Conservation (phyloP, 30 jellyfish, hydroid and myxozoan genomes). For the Haliclystus octoradiatus region DNA sequence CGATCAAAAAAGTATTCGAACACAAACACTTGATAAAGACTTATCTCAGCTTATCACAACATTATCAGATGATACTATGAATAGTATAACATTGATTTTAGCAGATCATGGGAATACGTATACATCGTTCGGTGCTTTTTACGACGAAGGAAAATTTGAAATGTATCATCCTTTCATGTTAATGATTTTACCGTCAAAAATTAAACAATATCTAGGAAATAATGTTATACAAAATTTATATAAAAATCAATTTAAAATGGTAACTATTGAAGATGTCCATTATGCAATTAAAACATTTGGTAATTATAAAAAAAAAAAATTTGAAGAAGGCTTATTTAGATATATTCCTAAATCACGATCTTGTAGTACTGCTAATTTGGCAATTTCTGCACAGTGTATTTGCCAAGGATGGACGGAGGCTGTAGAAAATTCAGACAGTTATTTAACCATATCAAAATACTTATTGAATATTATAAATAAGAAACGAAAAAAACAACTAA, state of each 20-base stretch:
- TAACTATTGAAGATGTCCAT: slow-evolving; percentile 66
- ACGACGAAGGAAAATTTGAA: slow-evolving; percentile 78
- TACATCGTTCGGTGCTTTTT: slow-evolving; percentile 41
- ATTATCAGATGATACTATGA: slow-evolving; percentile 21
- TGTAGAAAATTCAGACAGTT: slow-evolving; percentile 44
- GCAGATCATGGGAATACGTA: slow-evolving; percentile 96
- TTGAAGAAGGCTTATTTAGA: no score
- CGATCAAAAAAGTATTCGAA: slow-evolving; percentile 66
- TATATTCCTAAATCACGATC: no score
- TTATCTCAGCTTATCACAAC: slow-evolving; percentile 30
- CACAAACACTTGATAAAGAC: slow-evolving; percentile 63
- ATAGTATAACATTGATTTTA: slow-evolving; percentile 60
- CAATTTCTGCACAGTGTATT: slow-evolving; percentile 64
- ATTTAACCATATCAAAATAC: no score
- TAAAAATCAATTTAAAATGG: slow-evolving; percentile 45
- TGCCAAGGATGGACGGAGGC: slow-evolving; percentile 79
- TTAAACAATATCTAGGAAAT: slow-evolving; percentile 34
- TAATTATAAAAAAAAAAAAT: no score
- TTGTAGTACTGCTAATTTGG: slow-evolving; percentile 53
- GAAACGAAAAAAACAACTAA: no score
- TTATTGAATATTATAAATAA: no score
- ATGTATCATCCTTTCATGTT: slow-evolving; percentile 81
- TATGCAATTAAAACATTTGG: slow-evolving; percentile 25
- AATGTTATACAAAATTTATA: slow-evolving; percentile 42
- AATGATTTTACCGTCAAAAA: slow-evolving; percentile 59